phyloP scores from a whole-genome alignment of 2,888 invertebrate genomes.

The Drosophila mimetica region DNA sequence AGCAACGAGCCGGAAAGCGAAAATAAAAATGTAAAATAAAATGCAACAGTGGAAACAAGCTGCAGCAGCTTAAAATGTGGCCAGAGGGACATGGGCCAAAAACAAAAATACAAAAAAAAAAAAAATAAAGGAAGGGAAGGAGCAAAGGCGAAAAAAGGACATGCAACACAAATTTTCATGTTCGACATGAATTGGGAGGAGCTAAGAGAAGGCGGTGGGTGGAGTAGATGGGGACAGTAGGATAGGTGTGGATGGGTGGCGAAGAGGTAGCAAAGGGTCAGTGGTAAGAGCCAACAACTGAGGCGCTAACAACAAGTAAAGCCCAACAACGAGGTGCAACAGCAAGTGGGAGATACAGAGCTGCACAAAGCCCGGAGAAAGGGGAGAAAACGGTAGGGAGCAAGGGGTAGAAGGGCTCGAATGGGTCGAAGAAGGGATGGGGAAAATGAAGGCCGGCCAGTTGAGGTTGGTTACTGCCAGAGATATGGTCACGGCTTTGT shows the following conservation, averaged over 20 bases:
- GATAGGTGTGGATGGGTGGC: neutral
- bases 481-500: slow-evolving; percentile 58
- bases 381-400: neutral
- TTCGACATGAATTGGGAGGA: slow-evolving; percentile 69
- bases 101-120: slow-evolving; percentile 16
- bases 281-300: slow-evolving; percentile 18
- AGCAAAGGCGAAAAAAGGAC: slow-evolving; percentile 43
- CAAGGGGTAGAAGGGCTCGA: too few relatives aligned
- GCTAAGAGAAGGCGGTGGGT: neutral
- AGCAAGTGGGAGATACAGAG: neutral
- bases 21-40: slow-evolving; percentile 49
- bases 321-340: slow-evolving; percentile 37
- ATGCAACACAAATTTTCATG: slow-evolving; percentile 72
- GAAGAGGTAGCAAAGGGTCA: slow-evolving; percentile 15
- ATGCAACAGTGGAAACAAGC: slow-evolving; percentile 38
- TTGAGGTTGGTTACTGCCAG: slow-evolving; percentile 29
- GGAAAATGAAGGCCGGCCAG: neutral
- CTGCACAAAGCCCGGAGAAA: neutral
- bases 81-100: slow-evolving; percentile 23
- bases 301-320: slow-evolving; percentile 43
- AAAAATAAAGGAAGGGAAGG: slow-evolving; percentile 32
- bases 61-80: slow-evolving; percentile 39
- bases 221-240: too few relatives aligned
- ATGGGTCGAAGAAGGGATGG: neutral
- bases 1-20: slow-evolving; percentile 54